phyloP scores from a whole-genome alignment of 2,113 vertebrate species.

The Dicaeum eximium region DNA sequence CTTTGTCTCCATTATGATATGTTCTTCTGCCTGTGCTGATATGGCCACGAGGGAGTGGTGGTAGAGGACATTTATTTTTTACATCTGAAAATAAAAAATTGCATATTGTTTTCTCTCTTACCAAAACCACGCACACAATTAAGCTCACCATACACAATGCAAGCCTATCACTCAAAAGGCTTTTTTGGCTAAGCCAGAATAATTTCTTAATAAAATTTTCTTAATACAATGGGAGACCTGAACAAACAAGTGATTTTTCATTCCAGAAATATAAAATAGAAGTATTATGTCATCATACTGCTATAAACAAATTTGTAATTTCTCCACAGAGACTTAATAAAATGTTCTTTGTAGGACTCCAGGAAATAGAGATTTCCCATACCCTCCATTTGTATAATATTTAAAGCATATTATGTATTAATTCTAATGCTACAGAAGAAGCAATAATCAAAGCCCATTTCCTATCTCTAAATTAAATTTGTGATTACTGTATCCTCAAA shows the following conservation, averaged over 20 bases:
- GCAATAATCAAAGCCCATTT: background rate
- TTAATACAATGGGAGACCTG: background rate
- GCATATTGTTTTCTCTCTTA: background rate
- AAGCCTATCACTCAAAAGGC: background rate
- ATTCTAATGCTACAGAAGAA: background rate
- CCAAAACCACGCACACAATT: background rate
- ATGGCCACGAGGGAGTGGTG: slow-evolving; percentile 56
- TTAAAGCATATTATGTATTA: background rate
- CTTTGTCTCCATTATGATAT: slow-evolving; percentile 53
- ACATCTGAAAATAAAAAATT: slow-evolving; percentile 33
- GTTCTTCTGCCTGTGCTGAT: background rate
- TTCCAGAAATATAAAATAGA: background rate
- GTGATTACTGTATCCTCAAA: background rate
- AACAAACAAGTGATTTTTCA: background rate
- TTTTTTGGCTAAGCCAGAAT: background rate
- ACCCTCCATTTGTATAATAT: background rate
- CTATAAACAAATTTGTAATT: background rate
- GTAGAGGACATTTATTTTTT: slow-evolving; percentile 71
- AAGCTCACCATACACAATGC: background rate
- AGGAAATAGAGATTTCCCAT: background rate
- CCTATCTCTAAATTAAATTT: background rate
- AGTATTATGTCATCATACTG: background rate
- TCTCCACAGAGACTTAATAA: background rate
- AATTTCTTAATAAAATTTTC: background rate
- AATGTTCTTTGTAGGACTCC: background rate